Base-by-base conservation (phyloP, 2,113 vertebrate genomes). In the Anarhynchus alexandrinus region DNA sequence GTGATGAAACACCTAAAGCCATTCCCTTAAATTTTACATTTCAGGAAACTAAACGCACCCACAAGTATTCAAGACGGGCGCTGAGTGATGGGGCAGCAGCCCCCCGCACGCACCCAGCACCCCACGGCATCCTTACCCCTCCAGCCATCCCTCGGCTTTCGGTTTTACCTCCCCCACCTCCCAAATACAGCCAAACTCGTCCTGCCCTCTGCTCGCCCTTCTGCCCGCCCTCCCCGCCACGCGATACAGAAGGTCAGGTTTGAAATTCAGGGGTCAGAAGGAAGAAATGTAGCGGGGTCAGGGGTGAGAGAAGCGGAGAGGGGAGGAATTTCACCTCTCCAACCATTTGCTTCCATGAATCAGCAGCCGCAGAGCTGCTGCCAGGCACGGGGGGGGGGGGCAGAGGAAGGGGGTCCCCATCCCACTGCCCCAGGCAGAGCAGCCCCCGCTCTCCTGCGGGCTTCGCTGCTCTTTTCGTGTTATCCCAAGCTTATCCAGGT, bases 181-280 rank as follows among this genome's bases (percentile, higher is more conserved):
- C 70, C 62, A 47, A 8, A 19, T 8, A 36, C n/a, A 82, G 65
- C 92, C 80, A n/a, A 82, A 64, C 72, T 76, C 96, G 55, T 36
- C 49, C 29, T 34, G 52, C 70, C 96, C 93, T 93, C 67, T 52
- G 14, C 82, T 32, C 89, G 76, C 91, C 84, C 86, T 40, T 40
- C 59, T 86, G 40, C 40, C 40, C 12, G 40, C 40, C 40, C 40
- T 42, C 40, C 16, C 86, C 86, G 74, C 90, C 61, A 71, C 30
- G 0, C 0, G 10, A 57, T 16, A 71, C 69, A 43, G 61, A 88
- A 93, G 94, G 98, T 97, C 96, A 26, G 78, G 51, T 96, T 87
- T 72, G 94, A 97, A 95, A 98, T 96, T 90, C 95, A 93, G 96
- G 95, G 96, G 94, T 98, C 96, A 93, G 80, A 45, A 64, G 58